Conservation (phyloP, 2,113 vertebrate genomes). For the Cyphomyrus discorhynchus region DNA sequence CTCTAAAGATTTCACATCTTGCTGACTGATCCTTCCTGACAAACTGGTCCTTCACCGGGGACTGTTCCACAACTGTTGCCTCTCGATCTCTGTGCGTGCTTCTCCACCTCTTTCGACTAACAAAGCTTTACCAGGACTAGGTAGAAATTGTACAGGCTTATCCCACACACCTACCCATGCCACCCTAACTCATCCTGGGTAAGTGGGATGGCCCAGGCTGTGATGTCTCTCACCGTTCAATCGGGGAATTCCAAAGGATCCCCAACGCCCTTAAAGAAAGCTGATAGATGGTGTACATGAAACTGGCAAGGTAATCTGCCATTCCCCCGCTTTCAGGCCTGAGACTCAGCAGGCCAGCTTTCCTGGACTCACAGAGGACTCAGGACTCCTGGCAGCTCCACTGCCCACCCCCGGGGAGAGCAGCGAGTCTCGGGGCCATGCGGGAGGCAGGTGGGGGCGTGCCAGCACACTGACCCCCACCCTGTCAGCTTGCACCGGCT, state of each 20-base stretch:
- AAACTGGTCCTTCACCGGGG: constrained; percentile 51
- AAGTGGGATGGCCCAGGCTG: constrained; percentile 30
- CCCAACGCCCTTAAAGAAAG: constrained; percentile 23
- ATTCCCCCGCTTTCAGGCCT: constrained; percentile 27
- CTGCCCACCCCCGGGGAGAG: neutral
- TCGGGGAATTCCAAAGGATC: constrained; percentile 31
- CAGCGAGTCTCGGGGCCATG: neutral
- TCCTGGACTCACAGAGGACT: constrained; percentile 64
- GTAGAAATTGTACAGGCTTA: constrained; percentile 50
- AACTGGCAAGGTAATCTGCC: neutral
- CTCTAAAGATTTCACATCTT: constrained; percentile 58
- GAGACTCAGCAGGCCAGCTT: constrained; percentile 72
- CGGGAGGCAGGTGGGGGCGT: constrained; percentile 28
- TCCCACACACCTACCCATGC: constrained; percentile 37
- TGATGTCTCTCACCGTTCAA: constrained; percentile 28
- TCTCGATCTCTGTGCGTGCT: constrained; percentile 42
- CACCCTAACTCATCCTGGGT: constrained; percentile 11
- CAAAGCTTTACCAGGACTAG: constrained; percentile 42
- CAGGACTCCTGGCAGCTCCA: constrained; percentile 44
- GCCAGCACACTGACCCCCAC: constrained; percentile 31
- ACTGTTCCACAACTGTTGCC: constrained; percentile 44
- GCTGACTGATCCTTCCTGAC: constrained; percentile 60
- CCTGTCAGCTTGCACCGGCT: constrained; percentile 58
- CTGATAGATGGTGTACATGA: constrained; percentile 20
- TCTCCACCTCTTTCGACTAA: constrained; percentile 9